A percentile compares a stretch with the other conserved stretches of the same genome.
phyloP scores from a whole-genome alignment of 1,140 invertebrate genomes.

The Pissodes strobi region DNA sequence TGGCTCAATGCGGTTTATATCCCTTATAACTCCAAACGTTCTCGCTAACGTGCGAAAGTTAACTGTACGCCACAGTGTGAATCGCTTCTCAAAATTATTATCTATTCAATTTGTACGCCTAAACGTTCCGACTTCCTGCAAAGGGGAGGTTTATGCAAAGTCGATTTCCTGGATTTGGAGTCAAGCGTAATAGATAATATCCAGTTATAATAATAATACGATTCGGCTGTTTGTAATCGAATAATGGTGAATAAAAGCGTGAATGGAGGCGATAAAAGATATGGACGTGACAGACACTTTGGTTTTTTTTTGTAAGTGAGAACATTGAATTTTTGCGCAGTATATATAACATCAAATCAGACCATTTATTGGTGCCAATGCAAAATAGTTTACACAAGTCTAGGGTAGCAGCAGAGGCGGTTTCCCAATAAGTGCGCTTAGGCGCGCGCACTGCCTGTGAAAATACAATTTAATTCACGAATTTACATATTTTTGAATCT shows the following conservation, averaged over 20 bases:
- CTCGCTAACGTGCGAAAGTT: slow-evolving; percentile 29
- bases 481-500: too few relatives aligned
- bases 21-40: slow-evolving; percentile 37
- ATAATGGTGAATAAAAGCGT: not conserved
- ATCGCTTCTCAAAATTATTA: slow-evolving; percentile 32
- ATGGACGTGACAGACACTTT: too few relatives aligned
- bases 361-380: too few relatives aligned
- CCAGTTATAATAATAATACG: slow-evolving; percentile 1
- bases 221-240: not conserved
- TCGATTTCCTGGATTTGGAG: slow-evolving; percentile 26
- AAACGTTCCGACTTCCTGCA: slow-evolving; percentile 27
- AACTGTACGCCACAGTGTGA: slow-evolving; percentile 13
- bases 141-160: slow-evolving; percentile 27
- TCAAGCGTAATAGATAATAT: slow-evolving; percentile 28
- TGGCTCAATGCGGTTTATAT: slow-evolving; percentile 47
- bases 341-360: too few relatives aligned
- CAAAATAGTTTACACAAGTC: too few relatives aligned
- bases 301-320: too few relatives aligned
- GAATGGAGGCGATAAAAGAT: too few relatives aligned
- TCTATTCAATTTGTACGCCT: slow-evolving; percentile 36
- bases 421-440: too few relatives aligned
- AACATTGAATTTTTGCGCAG: too few relatives aligned
- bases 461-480: too few relatives aligned
- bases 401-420: too few relatives aligned
- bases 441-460: too few relatives aligned